Conservation (phyloP, 2,113 vertebrate genomes). For the Lipotes vexillifer region DNA sequence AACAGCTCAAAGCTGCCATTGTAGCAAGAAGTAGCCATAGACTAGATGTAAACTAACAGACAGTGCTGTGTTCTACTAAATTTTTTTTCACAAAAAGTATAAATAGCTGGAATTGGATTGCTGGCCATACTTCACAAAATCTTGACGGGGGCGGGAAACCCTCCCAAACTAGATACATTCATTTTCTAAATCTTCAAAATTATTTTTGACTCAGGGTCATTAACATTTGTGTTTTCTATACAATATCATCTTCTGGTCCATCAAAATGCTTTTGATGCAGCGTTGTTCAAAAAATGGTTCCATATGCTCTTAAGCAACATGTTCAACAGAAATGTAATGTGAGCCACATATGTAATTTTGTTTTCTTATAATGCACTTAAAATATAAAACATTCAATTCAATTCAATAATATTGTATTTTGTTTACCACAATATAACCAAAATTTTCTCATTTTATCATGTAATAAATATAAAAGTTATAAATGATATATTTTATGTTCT, state of each 20-base stretch:
- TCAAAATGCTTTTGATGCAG: not conserved
- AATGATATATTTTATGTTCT: not conserved
- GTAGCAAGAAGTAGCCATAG: not conserved
- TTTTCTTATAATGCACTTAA: not conserved
- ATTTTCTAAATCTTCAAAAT: not conserved
- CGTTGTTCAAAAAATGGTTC: not conserved
- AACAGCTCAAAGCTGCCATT: not conserved
- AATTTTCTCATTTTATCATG: not conserved
- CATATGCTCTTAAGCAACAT: not conserved
- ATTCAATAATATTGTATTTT: not conserved
- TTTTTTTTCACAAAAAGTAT: not conserved
- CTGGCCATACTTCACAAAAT: not conserved
- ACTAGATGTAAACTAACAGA: not conserved
- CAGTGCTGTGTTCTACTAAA: not conserved
- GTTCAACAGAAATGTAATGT: not conserved
- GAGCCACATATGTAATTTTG: not conserved
- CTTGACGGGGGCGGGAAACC: accelerated
- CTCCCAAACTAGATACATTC: not conserved
- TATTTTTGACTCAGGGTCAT: not conserved
- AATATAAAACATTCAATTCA: not conserved
- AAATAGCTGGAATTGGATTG: not conserved
- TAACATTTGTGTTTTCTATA: not conserved
- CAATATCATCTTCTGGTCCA: not conserved
- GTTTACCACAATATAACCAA: not conserved
- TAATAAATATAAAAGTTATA: not conserved